Conservation (phyloP, 2,888 invertebrate genomes). For the Stenichneumon culpator region DNA sequence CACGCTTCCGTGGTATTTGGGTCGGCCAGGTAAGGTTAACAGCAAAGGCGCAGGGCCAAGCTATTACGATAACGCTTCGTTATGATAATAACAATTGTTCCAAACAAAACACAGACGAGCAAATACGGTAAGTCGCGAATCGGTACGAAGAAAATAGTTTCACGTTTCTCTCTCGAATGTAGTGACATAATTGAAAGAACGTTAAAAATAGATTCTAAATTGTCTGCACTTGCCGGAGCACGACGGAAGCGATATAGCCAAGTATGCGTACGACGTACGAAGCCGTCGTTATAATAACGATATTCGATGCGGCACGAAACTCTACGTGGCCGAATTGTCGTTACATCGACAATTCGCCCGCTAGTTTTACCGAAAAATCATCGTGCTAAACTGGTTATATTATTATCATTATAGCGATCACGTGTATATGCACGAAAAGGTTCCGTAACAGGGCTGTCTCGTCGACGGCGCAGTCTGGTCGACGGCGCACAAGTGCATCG, state of each 20-base stretch:
- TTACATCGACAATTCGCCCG: neutral
- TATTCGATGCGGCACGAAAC: neutral
- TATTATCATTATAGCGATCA: conserved; percentile 55
- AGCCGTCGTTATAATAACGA: neutral
- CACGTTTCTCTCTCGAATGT: conserved; percentile 10
- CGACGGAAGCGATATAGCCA: conserved; percentile 24
- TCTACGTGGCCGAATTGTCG: neutral
- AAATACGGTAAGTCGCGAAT: neutral
- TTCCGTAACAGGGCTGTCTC: conserved; percentile 47
- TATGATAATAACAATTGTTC: neutral
- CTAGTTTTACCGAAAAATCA: conserved; percentile 1
- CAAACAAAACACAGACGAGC: neutral
- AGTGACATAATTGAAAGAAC: conserved; percentile 56
- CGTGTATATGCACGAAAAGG: conserved; percentile 42
- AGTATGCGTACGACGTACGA: neutral
- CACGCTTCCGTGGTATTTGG: conserved; percentile 45
- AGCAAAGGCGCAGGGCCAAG: conserved; percentile 44
- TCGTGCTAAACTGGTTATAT: conserved; percentile 25
- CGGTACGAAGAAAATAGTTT: neutral
- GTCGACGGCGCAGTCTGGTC: conserved; percentile 63
- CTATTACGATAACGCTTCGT: neutral
- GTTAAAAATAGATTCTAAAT: conserved; percentile 62
- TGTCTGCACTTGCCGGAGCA: conserved; percentile 45
- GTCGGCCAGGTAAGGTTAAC: conserved; percentile 53
- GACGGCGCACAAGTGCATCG: conserved; percentile 64